Evolutionary conservation across 2,888 invertebrate genomes (phyloP).

Genomic region (Eupithecia dodoneata): DNA sequence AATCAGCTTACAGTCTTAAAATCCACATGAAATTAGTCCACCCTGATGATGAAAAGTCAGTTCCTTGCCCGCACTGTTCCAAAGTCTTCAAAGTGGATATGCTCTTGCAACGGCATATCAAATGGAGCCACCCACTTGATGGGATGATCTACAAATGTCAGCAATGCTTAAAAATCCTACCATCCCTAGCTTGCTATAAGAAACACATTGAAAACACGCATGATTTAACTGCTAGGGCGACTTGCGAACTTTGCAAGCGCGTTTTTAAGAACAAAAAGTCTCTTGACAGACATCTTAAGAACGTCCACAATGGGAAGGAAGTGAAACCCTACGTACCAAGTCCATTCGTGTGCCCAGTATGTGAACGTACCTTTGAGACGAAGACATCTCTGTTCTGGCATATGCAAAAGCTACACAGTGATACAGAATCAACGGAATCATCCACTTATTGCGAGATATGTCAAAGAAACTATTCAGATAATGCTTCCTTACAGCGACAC

Average conservation of each 20-base stretch:
- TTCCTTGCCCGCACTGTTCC: slow-evolving; percentile 49
- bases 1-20: slow-evolving; percentile 53
- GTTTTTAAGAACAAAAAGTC: slow-evolving; percentile 45
- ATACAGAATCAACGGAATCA: slow-evolving; percentile 11
- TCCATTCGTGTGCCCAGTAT: slow-evolving; percentile 34
- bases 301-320: slow-evolving; percentile 30
- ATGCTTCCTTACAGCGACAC: slow-evolving; percentile 50
- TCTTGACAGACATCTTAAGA: slow-evolving; percentile 42
- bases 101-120: slow-evolving; percentile 54
- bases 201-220: slow-evolving; percentile 55
- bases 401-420: slow-evolving; percentile 45
- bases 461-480: slow-evolving; percentile 47
- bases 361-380: slow-evolving; percentile 42
- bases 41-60: slow-evolving; percentile 44
- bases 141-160: slow-evolving; percentile 55
- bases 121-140: slow-evolving; percentile 55
- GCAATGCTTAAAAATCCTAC: slow-evolving; percentile 49
- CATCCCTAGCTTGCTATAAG: slow-evolving; percentile 43
- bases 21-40: slow-evolving; percentile 56
- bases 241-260: slow-evolving; percentile 40
- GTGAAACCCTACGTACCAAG: slow-evolving; percentile 21
- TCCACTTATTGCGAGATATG: slow-evolving; percentile 45
- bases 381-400: slow-evolving; percentile 52
- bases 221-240: slow-evolving; percentile 28
- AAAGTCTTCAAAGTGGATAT: slow-evolving; percentile 54